Evolutionary conservation across 2,113 vertebrate species (phyloP), one percentile per base, ranked within the genome.

Genomic region (Rhinichthys klamathensis): DNA sequence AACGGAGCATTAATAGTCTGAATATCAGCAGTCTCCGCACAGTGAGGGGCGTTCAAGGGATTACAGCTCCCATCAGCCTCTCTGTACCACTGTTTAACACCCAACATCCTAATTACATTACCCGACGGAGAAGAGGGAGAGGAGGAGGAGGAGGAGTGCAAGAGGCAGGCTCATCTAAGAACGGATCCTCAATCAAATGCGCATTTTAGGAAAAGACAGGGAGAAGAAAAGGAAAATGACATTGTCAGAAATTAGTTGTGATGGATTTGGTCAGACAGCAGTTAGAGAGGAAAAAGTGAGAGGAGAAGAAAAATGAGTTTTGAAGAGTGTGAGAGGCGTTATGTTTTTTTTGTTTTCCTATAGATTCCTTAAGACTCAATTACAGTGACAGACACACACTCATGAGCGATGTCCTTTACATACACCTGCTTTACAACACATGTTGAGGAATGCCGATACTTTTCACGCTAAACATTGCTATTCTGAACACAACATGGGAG

Each of bases 1-100:
- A 91, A 87, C 80, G 51, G 80, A 80, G 74, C 86, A 90, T 90
- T 89, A 89, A 89, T 82, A 87, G 84, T 73, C 78, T 49, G 83
- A 85, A 89, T 89, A 91, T 87, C 78, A 86, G 74, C 74, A 73
- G 74, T 67, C 61, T 60, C 46, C 46, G 63, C 88, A 79, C 85
- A 85, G 83, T 46, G 77, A 84, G 80, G 83, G 85, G 70, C 67
- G 80, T 88, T 83, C 70, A 83, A 84, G 72, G 83, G 80, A 85
- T 88, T 88, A 86, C 83, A 84, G 67, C 70, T 77, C 84, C 69
- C 85, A 88, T 85, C 86, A 88, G 85, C 84, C 86, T 56, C 80
- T 83, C 69, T 76, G 67, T 46, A 75, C 61, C 85, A 80, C 80
- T 72, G 80, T 86, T 81, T 76, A 87, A 83, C 84, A 83, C 74